Conservation (phyloP, 2,888 invertebrate species). For the Meiosimyza decipiens region DNA sequence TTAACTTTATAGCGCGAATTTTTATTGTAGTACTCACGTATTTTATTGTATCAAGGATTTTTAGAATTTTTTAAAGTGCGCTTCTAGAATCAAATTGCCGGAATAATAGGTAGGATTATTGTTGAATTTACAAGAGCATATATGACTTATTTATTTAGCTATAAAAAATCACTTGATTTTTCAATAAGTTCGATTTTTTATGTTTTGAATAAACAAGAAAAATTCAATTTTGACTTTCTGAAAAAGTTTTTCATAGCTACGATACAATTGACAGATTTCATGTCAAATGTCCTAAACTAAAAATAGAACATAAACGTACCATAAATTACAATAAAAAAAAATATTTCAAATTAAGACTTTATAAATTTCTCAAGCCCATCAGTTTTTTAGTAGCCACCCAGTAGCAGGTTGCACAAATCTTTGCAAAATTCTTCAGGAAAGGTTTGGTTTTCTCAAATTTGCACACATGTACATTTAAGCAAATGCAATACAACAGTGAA, state of each 20-base stretch:
- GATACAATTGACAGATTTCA: no score
- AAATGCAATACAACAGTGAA: neutral
- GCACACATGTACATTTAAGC: neutral
- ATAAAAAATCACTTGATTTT: neutral
- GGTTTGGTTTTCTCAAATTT: neutral
- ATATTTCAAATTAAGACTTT: no score
- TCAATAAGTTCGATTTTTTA: neutral
- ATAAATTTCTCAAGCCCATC: no score
- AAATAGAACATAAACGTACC: no score
- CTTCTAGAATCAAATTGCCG: slow-evolving; percentile 15
- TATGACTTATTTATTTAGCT: no score
- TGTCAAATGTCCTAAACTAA: no score
- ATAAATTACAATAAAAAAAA: no score
- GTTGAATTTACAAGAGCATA: no score
- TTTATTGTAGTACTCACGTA: slow-evolving; percentile 13
- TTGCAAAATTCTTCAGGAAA: neutral
- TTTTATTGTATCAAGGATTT: slow-evolving; percentile 2
- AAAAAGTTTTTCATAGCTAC: no score
- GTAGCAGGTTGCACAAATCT: neutral
- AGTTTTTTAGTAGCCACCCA: neutral
- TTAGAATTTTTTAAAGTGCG: neutral
- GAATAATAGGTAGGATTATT: slow-evolving; percentile 13
- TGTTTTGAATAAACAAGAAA: neutral
- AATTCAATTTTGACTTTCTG: no score
- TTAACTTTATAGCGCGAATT: slow-evolving; percentile 3